Evolutionary conservation across 2,797 vertebrate genomes (phyloP).

Genomic region (Xenentodon cancila): DNA sequence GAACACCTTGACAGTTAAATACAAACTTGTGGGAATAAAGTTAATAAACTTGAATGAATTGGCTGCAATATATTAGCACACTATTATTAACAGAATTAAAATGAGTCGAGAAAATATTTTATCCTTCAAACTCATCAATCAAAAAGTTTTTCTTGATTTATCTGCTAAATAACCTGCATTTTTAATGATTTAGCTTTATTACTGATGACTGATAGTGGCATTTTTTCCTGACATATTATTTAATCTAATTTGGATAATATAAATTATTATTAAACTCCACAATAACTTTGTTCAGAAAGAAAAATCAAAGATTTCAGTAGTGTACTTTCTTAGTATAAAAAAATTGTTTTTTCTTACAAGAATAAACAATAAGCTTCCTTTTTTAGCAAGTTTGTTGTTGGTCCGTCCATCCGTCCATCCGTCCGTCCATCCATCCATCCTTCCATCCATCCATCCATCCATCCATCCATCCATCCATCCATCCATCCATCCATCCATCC

Average conservation of each 20-base stretch:
- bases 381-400: no score
- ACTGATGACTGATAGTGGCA: constrained; percentile 40
- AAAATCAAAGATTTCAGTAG: not conserved
- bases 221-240: constrained; percentile 14
- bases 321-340: not conserved
- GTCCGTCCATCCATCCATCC: no score
- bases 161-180: constrained; percentile 22
- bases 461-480: no score
- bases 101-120: constrained; percentile 16
- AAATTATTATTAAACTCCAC: constrained; percentile 21
- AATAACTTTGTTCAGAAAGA: constrained; percentile 3
- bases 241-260: not conserved
- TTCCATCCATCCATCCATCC: no score
- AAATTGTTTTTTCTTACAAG: not conserved
- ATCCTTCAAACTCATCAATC: constrained; percentile 52
- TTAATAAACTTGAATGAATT: constrained; percentile 42
- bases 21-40: constrained; percentile 41
- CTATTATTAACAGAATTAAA: constrained; percentile 49
- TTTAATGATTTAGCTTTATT: constrained; percentile 42
- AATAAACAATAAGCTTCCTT: not conserved
- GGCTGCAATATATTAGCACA: constrained; percentile 19
- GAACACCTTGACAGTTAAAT: constrained; percentile 51
- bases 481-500: no score
- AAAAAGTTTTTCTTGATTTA: constrained; percentile 23
- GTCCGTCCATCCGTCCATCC: no score